These are phyloP conservation scores for Pterocles gutturalis DNA, from an alignment of 2,113 vertebrate species.

Conservation along the genomic window DNA sequence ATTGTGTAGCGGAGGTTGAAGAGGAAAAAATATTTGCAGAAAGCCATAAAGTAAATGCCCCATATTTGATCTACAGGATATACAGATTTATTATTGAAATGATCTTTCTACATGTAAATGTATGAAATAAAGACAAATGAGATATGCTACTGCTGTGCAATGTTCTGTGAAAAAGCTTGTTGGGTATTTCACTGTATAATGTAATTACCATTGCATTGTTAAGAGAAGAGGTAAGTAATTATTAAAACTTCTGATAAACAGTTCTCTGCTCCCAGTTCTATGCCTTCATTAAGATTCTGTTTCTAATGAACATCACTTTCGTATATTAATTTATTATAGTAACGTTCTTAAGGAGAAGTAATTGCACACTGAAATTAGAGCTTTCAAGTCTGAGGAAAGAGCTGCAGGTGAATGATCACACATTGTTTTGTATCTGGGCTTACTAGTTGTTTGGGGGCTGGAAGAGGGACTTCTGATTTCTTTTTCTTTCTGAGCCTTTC, in stretches of 20 bases:
- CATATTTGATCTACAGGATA: not conserved
- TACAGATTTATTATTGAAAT: not conserved
- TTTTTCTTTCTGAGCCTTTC: not conserved
- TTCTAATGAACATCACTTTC: conserved; percentile 3
- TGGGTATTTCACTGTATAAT: not conserved
- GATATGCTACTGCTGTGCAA: not conserved
- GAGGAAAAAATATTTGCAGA: conserved; percentile 56
- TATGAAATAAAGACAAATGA: not conserved
- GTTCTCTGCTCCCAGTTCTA: not conserved
- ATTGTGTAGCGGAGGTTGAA: no score
- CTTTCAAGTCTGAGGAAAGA: not conserved
- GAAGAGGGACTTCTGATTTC: not conserved
- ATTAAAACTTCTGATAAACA: not conserved
- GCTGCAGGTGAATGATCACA: not conserved
- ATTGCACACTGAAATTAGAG: not conserved
- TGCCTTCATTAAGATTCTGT: not conserved
- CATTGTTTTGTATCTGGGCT: not conserved
- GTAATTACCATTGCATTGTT: not conserved
- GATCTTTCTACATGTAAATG: not conserved
- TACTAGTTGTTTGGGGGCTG: not conserved
- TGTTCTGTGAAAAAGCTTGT: not conserved
- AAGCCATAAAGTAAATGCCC: not conserved
- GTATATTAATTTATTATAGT: not conserved
- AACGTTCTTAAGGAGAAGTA: not conserved
- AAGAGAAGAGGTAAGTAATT: not conserved